Percentiles rank a stretch among this genome's conserved stretches.
phyloP scores from a whole-genome alignment of 2,888 invertebrate genomes.

The Zygothrica quintamaculata region DNA sequence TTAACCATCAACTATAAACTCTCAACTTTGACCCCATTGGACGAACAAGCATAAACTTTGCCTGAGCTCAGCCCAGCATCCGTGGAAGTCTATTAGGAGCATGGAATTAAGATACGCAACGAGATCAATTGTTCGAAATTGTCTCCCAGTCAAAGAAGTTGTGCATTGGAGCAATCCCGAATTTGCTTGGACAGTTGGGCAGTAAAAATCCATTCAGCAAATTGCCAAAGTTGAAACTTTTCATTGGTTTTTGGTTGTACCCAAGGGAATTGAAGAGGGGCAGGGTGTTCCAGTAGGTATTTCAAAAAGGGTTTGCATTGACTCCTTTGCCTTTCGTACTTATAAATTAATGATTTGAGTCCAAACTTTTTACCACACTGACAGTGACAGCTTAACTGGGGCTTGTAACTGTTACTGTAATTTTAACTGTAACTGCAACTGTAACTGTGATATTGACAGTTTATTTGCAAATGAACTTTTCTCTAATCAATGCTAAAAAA shows the following conservation, averaged over 20 bases:
- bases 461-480: conserved; percentile 29
- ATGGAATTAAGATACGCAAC: conserved; percentile 75
- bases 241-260: conserved; percentile 47
- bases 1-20: too few species aligned
- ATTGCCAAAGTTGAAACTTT: conserved; percentile 71
- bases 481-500: conserved; percentile 52
- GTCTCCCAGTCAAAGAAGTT: conserved; percentile 27
- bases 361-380: conserved; percentile 40
- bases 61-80: conserved; percentile 12
- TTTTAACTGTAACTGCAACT: not conserved
- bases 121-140: conserved; percentile 77
- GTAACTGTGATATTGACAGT: not conserved
- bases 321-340: conserved; percentile 50
- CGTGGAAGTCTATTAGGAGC: conserved; percentile 71
- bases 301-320: too few species aligned
- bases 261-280: not conserved
- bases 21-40: conserved; percentile 29
- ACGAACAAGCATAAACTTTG: not conserved
- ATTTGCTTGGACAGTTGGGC: conserved; percentile 16
- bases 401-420: not conserved
- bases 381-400: conserved; percentile 36
- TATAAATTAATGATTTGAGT: conserved; percentile 73
- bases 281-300: conserved; percentile 7
- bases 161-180: not conserved
- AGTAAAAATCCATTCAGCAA: conserved; percentile 65